Conservation (phyloP, 2,797 vertebrate genomes). For the Limosa lapponica region DNA sequence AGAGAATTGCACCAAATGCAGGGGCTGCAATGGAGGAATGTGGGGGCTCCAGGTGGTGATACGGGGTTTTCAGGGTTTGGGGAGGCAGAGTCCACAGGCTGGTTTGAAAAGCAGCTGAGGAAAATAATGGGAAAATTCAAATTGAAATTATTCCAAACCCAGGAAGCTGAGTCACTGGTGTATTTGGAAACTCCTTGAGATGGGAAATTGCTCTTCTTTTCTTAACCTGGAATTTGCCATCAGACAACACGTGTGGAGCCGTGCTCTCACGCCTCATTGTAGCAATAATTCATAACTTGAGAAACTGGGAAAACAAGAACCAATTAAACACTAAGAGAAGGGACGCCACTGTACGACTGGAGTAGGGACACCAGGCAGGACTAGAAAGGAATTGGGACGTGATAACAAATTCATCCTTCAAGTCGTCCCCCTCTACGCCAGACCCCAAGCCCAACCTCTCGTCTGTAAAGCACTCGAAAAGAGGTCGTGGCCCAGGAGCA, state of each 20-base stretch:
- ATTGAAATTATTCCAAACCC: neutral
- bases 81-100: neutral
- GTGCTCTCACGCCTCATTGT: neutral
- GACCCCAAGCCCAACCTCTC: neutral
- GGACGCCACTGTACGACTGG: neutral
- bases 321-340: neutral
- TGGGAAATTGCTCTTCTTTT: neutral
- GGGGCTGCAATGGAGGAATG: neutral
- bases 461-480: neutral
- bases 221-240: neutral
- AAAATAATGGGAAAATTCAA: neutral
- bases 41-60: neutral
- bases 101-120: neutral
- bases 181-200: neutral
- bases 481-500: neutral
- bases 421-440: accelerated
- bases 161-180: neutral
- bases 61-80: neutral
- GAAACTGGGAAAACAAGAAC: neutral
- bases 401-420: neutral
- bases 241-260: neutral
- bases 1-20: neutral
- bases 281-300: neutral
- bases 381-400: neutral
- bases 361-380: neutral